phyloP scores from a whole-genome alignment of 2,797 vertebrate species.

The Nasua narica region DNA sequence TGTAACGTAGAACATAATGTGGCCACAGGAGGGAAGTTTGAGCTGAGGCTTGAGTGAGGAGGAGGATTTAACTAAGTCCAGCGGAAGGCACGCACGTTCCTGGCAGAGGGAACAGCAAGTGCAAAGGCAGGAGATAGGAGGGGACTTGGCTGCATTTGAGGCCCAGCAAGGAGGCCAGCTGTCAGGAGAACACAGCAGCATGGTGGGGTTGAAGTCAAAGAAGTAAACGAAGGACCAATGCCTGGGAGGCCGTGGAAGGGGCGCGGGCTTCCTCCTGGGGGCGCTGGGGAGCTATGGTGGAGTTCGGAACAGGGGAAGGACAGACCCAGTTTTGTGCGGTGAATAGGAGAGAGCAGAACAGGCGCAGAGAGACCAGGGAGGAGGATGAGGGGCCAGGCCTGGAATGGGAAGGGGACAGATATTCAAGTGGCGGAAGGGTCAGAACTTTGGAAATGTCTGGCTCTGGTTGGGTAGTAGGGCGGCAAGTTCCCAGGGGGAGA shows the following conservation, averaged over 20 bases:
- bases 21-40: background rate
- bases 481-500: background rate
- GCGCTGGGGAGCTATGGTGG: background rate
- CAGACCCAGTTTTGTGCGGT: background rate
- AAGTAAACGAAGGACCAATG: background rate
- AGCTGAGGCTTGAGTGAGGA: background rate
- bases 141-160: background rate
- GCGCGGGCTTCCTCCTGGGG: background rate
- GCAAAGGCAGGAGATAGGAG: background rate
- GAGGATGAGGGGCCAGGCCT: background rate
- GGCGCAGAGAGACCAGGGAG: background rate
- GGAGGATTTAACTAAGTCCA: background rate
- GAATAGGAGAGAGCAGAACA: background rate
- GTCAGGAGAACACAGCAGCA: fast-evolving
- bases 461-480: background rate
- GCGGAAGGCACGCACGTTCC: background rate
- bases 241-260: background rate
- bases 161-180: background rate
- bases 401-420: too few species aligned
- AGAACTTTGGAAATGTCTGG: background rate
- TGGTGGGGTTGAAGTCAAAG: background rate
- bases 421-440: background rate
- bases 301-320: background rate
- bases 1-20: background rate
- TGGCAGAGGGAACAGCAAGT: background rate